Evolutionary conservation across 2,113 vertebrate species (phyloP).

Genomic region (Chlorodrepanis virens): DNA sequence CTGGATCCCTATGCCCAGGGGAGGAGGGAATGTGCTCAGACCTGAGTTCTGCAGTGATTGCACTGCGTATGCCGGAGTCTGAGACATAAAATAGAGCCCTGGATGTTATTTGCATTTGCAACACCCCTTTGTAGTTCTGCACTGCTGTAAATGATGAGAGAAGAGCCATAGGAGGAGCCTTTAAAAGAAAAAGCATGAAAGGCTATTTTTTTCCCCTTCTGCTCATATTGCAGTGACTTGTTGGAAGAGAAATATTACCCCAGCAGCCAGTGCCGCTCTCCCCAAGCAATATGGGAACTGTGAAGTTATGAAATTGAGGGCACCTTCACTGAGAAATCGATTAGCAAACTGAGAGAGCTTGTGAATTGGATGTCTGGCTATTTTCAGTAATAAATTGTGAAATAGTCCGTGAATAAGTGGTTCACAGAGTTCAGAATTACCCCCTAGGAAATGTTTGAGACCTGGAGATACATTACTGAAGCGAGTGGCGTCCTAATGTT

Average conservation of each 20-base stretch:
- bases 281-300: conserved; percentile 74
- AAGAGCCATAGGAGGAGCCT: conserved; percentile 31
- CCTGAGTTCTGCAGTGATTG: neutral
- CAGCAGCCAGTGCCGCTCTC: conserved; percentile 65
- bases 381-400: conserved; percentile 86
- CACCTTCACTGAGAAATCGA: conserved; percentile 87
- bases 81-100: neutral
- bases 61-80: neutral
- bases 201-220: conserved; percentile 71
- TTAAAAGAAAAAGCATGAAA: conserved; percentile 34
- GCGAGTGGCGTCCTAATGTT: conserved; percentile 69
- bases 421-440: conserved; percentile 81
- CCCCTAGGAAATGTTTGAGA: conserved; percentile 77
- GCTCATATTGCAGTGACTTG: conserved; percentile 70
- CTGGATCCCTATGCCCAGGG: neutral
- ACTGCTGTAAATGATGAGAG: neutral
- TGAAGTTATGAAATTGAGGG: conserved; percentile 82
- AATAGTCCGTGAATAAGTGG: conserved; percentile 82
- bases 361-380: conserved; percentile 85
- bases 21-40: neutral
- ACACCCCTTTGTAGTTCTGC: neutral
- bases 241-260: conserved; percentile 80
- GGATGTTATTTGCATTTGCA: neutral
- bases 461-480: conserved; percentile 74
- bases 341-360: conserved; percentile 83